Evolutionary conservation across 2,113 vertebrate species (phyloP), one percentile per base, ranked within the genome.

Genomic region (Orthochromis malagaraziensis): DNA sequence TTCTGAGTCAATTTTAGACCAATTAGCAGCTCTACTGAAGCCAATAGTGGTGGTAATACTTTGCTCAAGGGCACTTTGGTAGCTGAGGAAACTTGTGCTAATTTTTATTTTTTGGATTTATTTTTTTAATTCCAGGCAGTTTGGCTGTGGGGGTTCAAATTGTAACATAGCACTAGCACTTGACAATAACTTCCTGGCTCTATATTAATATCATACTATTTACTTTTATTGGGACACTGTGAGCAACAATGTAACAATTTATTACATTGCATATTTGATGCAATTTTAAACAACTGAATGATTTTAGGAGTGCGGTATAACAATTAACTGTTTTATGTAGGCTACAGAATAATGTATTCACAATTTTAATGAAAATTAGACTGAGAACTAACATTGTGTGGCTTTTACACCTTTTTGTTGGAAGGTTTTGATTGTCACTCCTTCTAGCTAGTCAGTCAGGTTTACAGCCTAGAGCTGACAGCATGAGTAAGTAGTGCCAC

Each of bases 21-120:
- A 92, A 93, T 93, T 89, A 90, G 60, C 68, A 81, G 90, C 89
- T 93, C 81, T 84, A 86, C 54, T 89, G 87, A 73, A 94, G 92
- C 87, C 63, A 84, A 11, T 54, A 24, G 57, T 40, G 40, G 40
- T 33, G 53, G 9, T 89, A 86, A 90, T 87, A 58, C 68, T 89
- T 83, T 90, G 87, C 90, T 94, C 88, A 93, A 91, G 89, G 88
- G 83, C 86, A 90, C 93, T 85, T 53, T 83, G 82, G 80, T 55
- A 58, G 63, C 65, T 7, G 47, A 85, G 26, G 70, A 87, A 90
- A 19, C 10, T 4, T 12, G 19, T 19, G 31, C n/a, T 12, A 65
- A 17, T 51, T 65, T 17, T 53, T 54, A 17, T 49, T 51, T 45
- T 5, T 73, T 45, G 0, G 16, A 26, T 26, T 9, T 10, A 10